These are phyloP conservation scores for Amazona guildingii DNA, from an alignment of 2,113 vertebrate species.

Conservation along the genomic window DNA sequence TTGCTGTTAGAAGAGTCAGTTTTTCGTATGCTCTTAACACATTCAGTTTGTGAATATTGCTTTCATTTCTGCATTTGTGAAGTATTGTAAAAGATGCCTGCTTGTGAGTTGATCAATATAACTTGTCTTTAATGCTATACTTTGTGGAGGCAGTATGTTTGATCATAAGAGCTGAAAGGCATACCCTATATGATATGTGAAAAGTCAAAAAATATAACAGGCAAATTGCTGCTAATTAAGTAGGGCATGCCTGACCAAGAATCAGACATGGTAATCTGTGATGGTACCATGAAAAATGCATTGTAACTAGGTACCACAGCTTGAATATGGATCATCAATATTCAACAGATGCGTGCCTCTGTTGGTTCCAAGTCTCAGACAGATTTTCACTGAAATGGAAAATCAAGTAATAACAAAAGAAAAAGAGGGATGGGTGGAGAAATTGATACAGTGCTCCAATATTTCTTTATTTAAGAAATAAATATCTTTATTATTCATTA, in stretches of 20 bases:
- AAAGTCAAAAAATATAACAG: background rate
- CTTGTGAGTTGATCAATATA: background rate
- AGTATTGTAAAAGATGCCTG: background rate
- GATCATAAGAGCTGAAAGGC: background rate
- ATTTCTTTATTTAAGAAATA: background rate
- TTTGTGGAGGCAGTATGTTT: background rate
- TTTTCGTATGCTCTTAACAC: background rate
- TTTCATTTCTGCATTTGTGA: background rate
- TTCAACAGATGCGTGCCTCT: background rate
- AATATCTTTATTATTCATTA: background rate
- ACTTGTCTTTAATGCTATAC: background rate
- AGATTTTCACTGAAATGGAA: background rate
- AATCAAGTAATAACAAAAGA: background rate
- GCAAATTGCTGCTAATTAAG: background rate
- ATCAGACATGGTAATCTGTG: background rate
- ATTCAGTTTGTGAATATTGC: background rate
- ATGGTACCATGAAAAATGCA: constrained; percentile 21
- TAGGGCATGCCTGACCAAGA: background rate
- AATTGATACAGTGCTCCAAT: background rate
- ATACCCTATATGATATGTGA: background rate
- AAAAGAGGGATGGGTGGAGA: background rate
- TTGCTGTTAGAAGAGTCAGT: constrained; percentile 22
- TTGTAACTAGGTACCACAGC: constrained; percentile 12
- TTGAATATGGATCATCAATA: constrained; percentile 25
- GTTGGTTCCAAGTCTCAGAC: background rate